A percentile compares a stretch with the other conserved stretches of the same genome.
phyloP scores from a whole-genome alignment of 2,888 invertebrate genomes.

The Trypoxylon attenuatum region DNA sequence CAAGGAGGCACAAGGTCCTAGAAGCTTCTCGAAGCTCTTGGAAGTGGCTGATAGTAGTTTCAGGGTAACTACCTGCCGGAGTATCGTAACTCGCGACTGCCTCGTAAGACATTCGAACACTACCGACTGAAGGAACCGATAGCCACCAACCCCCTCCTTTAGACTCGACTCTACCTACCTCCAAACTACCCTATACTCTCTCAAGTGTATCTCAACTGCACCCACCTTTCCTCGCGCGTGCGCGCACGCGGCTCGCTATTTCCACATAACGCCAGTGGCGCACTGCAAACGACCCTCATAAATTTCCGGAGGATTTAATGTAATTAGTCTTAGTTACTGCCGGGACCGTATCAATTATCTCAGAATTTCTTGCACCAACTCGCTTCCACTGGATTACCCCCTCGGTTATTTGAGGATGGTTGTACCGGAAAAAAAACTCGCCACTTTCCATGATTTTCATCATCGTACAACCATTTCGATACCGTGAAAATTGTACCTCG shows the following conservation, averaged over 20 bases:
- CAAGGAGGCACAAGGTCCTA: too few species aligned
- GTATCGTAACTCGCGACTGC: conserved; percentile 45
- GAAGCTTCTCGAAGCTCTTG: conserved; percentile 4
- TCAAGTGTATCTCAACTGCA: background rate
- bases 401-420: too few species aligned
- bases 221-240: background rate
- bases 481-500: too few species aligned
- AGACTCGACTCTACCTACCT: too few species aligned
- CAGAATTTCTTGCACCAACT: background rate
- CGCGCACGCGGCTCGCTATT: background rate
- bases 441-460: too few species aligned
- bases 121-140: conserved; percentile 22
- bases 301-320: conserved; percentile 18
- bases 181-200: too few species aligned
- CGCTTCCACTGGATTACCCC: too few species aligned
- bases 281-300: conserved; percentile 18
- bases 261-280: conserved; percentile 11
- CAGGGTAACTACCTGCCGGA: conserved; percentile 40
- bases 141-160: too few species aligned
- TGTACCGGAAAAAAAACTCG: too few species aligned
- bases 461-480: too few species aligned
- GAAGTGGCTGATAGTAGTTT: conserved; percentile 41
- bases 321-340: conserved; percentile 21
- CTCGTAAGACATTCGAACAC: conserved; percentile 28
- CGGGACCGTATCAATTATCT: conserved; percentile 18